These are phyloP conservation scores for Labrus mixtus DNA, from an alignment of 2,113 vertebrate species.

Conservation along the genomic window DNA sequence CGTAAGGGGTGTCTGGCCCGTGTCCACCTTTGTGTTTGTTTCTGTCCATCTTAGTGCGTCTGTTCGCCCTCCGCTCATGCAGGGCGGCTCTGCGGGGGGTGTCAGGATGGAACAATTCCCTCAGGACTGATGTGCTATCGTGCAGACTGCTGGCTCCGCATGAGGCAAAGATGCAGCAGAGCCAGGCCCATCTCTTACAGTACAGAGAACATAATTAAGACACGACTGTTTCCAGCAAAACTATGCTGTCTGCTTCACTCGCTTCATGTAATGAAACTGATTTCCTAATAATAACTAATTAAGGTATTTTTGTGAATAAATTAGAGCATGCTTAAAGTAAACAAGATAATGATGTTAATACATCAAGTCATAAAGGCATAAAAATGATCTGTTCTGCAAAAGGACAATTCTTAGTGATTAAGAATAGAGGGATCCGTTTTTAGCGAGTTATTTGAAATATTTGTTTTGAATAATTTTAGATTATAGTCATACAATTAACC, in stretches of 20 bases:
- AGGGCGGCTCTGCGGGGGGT: slow-evolving; percentile 38
- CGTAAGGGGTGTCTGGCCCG: slow-evolving; percentile 54
- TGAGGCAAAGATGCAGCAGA: slow-evolving; percentile 28
- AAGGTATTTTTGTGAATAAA: not conserved
- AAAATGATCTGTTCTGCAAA: not conserved
- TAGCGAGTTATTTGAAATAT: too few species aligned
- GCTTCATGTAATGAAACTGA: not conserved
- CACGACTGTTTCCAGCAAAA: slow-evolving; percentile 36
- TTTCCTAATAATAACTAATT: not conserved
- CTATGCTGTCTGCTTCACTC: not conserved
- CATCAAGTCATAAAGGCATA: too few species aligned
- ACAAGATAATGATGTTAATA: not conserved
- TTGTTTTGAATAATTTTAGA: too few species aligned
- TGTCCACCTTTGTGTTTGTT: slow-evolving; percentile 52
- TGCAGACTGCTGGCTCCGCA: slow-evolving; percentile 61
- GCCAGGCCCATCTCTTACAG: slow-evolving; percentile 37
- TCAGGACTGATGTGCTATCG: slow-evolving; percentile 47
- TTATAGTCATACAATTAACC: too few species aligned
- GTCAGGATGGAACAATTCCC: slow-evolving; percentile 44
- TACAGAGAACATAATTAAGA: slow-evolving; percentile 48
- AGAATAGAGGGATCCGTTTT: too few species aligned
- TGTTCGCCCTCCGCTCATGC: not conserved
- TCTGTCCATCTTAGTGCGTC: slow-evolving; percentile 43
- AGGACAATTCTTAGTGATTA: too few species aligned
- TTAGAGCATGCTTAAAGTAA: not conserved